Evolutionary conservation across 2,113 vertebrate species (phyloP).

Genomic region (Mustelus asterias): DNA sequence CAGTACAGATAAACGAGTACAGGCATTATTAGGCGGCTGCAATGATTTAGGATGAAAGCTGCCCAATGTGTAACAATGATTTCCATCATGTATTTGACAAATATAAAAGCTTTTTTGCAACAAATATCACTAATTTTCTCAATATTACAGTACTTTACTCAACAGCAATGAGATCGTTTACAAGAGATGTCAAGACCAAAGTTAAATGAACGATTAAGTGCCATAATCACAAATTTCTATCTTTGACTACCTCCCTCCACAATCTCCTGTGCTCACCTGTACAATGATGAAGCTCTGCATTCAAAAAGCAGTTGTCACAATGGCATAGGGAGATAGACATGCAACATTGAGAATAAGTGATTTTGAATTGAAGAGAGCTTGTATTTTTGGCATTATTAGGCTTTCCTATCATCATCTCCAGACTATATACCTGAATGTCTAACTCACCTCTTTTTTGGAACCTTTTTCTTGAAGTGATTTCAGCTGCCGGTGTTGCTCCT

Average conservation of each 20-base stretch:
- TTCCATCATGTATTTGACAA: background rate
- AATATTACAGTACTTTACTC: background rate
- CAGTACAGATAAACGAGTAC: background rate
- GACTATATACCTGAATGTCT: background rate
- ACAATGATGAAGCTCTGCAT: background rate
- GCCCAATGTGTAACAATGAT: background rate
- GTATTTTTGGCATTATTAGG: background rate
- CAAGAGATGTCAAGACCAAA: background rate
- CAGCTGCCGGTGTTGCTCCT: conserved; percentile 93
- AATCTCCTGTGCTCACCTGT: background rate
- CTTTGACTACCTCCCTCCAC: background rate
- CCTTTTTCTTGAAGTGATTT: conserved; percentile 97
- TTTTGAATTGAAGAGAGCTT: background rate
- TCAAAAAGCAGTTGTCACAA: background rate
- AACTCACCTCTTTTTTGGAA: conserved; percentile 89
- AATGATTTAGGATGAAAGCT: background rate
- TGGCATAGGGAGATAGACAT: background rate
- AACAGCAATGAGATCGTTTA: background rate
- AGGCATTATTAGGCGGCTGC: background rate
- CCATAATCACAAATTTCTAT: background rate
- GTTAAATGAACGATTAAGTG: background rate
- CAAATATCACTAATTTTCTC: background rate
- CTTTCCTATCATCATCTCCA: background rate
- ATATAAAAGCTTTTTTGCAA: background rate
- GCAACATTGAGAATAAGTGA: background rate